A percentile compares a stretch with the other conserved stretches of the same genome.
Evolutionary conservation across 2,113 vertebrate species (phyloP).

Genomic region (Polyodon spathula): DNA sequence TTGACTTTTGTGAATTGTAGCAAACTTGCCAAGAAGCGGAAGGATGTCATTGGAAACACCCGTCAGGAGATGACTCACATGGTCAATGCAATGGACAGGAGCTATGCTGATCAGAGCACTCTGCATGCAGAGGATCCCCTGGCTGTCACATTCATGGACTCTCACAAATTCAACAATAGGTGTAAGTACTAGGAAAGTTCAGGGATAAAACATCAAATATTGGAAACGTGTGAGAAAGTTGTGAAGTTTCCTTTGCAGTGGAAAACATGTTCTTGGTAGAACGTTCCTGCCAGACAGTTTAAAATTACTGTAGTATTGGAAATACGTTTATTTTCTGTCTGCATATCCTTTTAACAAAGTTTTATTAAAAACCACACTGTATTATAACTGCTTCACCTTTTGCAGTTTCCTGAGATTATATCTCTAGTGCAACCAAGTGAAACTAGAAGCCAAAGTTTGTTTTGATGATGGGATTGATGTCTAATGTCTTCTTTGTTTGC

Average conservation of each 20-base stretch:
- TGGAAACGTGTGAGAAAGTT: conserved; percentile 9
- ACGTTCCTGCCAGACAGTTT: not conserved
- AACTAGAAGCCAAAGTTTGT: too few species aligned
- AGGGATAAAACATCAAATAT: not conserved
- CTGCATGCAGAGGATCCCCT: conserved; percentile 89
- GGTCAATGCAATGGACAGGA: conserved; percentile 96
- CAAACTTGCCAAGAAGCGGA: conserved; percentile 97
- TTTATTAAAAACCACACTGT: too few species aligned
- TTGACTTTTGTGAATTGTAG: conserved; percentile 47
- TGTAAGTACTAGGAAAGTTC: conserved; percentile 67
- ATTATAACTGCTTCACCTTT: too few species aligned
- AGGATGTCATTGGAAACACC: conserved; percentile 87
- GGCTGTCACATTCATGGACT: conserved; percentile 96
- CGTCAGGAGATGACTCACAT: conserved; percentile 98
- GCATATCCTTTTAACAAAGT: too few species aligned
- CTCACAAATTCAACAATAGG: conserved; percentile 90
- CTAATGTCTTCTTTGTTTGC: too few species aligned
- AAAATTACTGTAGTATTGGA: not conserved
- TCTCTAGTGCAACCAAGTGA: too few species aligned
- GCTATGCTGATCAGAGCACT: conserved; percentile 93
- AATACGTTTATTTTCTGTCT: not conserved
- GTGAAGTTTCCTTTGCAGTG: not conserved
- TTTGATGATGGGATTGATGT: too few species aligned
- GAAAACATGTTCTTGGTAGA: not conserved
- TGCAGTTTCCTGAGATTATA: too few species aligned